Conservation (phyloP, 2,797 vertebrate species). For the Cryptoblepharus egeriae region DNA sequence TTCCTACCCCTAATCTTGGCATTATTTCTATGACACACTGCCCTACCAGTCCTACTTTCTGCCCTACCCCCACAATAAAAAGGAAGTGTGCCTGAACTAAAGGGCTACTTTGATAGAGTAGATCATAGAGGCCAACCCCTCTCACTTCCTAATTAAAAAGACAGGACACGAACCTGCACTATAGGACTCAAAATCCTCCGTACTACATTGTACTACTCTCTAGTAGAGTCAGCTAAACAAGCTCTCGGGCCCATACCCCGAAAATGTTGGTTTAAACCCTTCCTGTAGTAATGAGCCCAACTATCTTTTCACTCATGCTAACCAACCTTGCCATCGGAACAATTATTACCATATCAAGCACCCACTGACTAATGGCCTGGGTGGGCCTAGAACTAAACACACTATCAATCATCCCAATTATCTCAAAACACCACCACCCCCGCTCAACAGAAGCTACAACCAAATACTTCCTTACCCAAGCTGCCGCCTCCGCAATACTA, state of each 20-base stretch:
- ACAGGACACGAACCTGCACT: conserved; percentile 62
- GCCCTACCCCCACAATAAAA: not conserved
- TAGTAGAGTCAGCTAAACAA: conserved; percentile 75
- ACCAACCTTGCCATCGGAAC: rapidly evolving
- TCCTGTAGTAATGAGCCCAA: conserved; percentile 63
- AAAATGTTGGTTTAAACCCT: conserved; percentile 67
- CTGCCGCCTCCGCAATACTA: rapidly evolving
- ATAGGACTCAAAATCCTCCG: conserved; percentile 69
- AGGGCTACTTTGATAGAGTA: conserved; percentile 78
- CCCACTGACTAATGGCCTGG: too few relatives aligned
- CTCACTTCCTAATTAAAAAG: conserved; percentile 66
- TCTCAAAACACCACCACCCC: too few relatives aligned
- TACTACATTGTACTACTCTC: conserved; percentile 71
- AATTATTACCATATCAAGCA: too few relatives aligned
- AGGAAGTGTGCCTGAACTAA: conserved; percentile 51
- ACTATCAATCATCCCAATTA: too few relatives aligned
- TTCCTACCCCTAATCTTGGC: conserved; percentile 38
- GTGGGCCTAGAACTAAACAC: too few relatives aligned
- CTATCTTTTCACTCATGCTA: rapidly evolving
- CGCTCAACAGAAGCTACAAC: too few relatives aligned
- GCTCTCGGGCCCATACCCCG: conserved; percentile 71
- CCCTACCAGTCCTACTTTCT: rapidly evolving
- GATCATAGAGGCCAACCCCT: conserved; percentile 48
- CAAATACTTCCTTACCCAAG: too few relatives aligned
- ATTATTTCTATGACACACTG: not conserved